A percentile compares a stretch with the other conserved stretches of the same genome.
Conservation (phyloP, 2,888 invertebrate species). For the Agonopterix arenella region DNA sequence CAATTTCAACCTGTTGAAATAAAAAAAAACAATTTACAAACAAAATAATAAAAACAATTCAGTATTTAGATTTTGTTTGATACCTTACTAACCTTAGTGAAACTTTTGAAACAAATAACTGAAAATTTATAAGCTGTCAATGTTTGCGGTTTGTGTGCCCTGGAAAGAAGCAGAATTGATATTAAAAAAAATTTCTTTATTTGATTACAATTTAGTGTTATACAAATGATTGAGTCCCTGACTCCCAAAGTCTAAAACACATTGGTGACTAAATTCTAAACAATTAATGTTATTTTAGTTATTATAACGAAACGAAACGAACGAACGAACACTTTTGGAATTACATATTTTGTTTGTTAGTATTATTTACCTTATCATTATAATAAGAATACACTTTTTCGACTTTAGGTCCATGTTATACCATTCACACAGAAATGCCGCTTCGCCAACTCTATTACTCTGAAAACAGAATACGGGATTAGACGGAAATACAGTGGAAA, state of each 20-base stretch:
- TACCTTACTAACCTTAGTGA: slow-evolving; percentile 43
- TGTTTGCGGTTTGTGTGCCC: slow-evolving; percentile 35
- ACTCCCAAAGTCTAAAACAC: too few relatives aligned
- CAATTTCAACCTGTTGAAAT: background rate
- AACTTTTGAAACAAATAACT: slow-evolving; percentile 50
- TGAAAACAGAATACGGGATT: slow-evolving; percentile 7
- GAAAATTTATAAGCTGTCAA: slow-evolving; percentile 63
- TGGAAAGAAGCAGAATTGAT: background rate
- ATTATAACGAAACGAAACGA: too few relatives aligned
- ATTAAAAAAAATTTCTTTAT: too few relatives aligned
- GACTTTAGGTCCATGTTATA: slow-evolving; percentile 14
- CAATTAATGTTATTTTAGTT: background rate
- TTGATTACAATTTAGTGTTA: too few relatives aligned
- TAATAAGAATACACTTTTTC: slow-evolving; percentile 9
- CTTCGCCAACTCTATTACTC: slow-evolving; percentile 18
- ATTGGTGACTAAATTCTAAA: background rate
- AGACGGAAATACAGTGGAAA: too few relatives aligned
- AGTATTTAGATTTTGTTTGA: too few relatives aligned
- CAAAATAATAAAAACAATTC: background rate
- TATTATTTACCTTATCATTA: slow-evolving; percentile 10
- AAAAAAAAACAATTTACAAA: background rate
- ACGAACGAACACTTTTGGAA: too few relatives aligned
- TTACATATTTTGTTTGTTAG: too few relatives aligned
- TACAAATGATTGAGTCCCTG: too few relatives aligned
- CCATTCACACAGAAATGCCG: slow-evolving; percentile 16